Conservation (phyloP, 1,140 invertebrate species). For the Sinella curviseta region DNA sequence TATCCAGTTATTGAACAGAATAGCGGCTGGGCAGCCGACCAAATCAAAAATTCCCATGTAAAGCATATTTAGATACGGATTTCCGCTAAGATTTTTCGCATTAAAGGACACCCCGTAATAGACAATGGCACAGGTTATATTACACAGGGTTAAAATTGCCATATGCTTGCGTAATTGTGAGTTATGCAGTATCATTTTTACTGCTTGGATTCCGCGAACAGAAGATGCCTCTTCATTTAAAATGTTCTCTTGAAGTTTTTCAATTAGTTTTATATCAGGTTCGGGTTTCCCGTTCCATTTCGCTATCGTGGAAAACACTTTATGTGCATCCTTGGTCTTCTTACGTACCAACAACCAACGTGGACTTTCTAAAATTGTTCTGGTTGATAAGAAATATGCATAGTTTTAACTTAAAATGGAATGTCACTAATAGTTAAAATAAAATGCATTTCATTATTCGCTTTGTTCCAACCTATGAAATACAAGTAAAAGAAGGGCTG, state of each 20-base stretch:
- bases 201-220: neutral
- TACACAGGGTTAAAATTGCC: neutral
- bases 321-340: neutral
- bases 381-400: neutral
- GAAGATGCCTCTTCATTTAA: neutral
- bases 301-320: slow-evolving; percentile 16
- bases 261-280: slow-evolving; percentile 8
- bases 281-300: neutral
- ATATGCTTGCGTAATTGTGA: neutral
- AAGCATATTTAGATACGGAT: slow-evolving; percentile 12
- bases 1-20: slow-evolving; percentile 11
- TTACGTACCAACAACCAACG: slow-evolving; percentile 7
- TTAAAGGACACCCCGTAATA: slow-evolving; percentile 23
- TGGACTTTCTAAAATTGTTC: slow-evolving; percentile 22
- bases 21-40: slow-evolving; percentile 2
- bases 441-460: neutral
- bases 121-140: slow-evolving; percentile 16
- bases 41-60: slow-evolving; percentile 26
- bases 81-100: slow-evolving; percentile 21
- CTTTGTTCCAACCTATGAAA: slow-evolving; percentile 1
- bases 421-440: neutral
- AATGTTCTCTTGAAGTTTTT: neutral
- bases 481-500: neutral
- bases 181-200: neutral
- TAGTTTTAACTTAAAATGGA: neutral